Base-by-base conservation (phyloP, 2,113 vertebrate species). In the Alces alces region DNA sequence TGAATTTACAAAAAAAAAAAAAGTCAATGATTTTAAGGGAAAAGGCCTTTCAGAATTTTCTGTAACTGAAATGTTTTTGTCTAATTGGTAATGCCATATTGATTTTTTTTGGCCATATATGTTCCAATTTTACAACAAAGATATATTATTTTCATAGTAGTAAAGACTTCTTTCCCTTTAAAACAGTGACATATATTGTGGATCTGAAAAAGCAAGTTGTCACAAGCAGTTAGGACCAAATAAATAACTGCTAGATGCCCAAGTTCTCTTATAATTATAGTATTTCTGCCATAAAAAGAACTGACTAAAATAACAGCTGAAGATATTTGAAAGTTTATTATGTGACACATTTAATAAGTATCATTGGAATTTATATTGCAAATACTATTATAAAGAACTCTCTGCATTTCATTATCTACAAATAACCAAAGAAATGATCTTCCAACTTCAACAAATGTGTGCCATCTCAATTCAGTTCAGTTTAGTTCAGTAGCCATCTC, bases 221-320 rank as follows among this genome's bases (percentile, higher is more conserved):
- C 19, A 83, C 12, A 30, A 66, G 43, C 27, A 82, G 90, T 33
- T 55, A 78, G 78, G 47, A 58, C 16, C 8, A 66, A 96, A 58
- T 52, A 86, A 95, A 43, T 57, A 86, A 93, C 28, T 79, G 10
- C 91, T 84, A 93, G 57, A 95, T 60, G 60, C 7, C 6, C 47
- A 82, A 64, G 27, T 93, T 86, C 13, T 78, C 47, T 79, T 93
- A 58, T 8, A 76, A 64, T 79, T 93, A 58, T 6, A 76, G 57
- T 83, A 89, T 76, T 82, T 96, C 89, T 94, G 33, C 17, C 85
- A 96, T 47, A 92, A 92, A 92, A 3, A 92, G 33, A 94, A 64
- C 28, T 80, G 47, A 80, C 64, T 64, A 86, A 58, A 64, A 66
- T 54, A 78, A 2, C n/a, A 66, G 47, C 33, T 94, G 73, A 87